Percentiles rank a stretch among this genome's conserved stretches.
Conservation (phyloP, 2,113 vertebrate species). For the Dipodomys stephensi region DNA sequence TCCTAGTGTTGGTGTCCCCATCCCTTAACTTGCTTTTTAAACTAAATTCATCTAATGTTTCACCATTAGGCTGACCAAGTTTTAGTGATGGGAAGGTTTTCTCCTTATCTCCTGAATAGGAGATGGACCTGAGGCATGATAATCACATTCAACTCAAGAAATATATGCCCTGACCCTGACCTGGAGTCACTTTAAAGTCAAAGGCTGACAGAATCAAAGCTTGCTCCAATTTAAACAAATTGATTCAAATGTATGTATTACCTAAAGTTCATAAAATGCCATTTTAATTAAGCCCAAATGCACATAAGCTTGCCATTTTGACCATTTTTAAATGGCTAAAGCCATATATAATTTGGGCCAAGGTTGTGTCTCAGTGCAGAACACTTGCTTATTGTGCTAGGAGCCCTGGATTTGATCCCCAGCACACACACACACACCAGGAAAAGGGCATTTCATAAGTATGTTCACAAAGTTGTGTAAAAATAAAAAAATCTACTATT, state of each 20-base stretch:
- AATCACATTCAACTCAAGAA: neutral
- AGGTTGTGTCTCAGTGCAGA: too few relatives aligned
- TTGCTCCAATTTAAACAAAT: slow-evolving; percentile 50
- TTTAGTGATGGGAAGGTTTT: neutral
- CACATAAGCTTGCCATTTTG: neutral
- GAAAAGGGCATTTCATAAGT: too few relatives aligned
- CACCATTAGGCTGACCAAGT: neutral
- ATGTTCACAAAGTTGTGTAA: neutral
- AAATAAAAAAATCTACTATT: neutral
- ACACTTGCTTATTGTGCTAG: too few relatives aligned
- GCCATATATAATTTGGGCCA: too few relatives aligned
- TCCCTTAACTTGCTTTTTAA: neutral
- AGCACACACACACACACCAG: too few relatives aligned
- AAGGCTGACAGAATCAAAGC: slow-evolving; percentile 4
- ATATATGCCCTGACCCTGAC: neutral
- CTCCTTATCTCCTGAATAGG: neutral
- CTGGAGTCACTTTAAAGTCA: neutral
- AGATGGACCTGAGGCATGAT: neutral
- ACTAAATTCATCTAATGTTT: slow-evolving; percentile 34
- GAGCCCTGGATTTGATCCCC: too few relatives aligned
- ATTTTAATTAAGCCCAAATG: slow-evolving; percentile 56
- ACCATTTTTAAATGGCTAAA: neutral
- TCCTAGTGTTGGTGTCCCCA: neutral
- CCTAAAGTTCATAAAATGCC: slow-evolving; percentile 30
- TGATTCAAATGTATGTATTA: slow-evolving; percentile 22